A percentile compares a stretch with the other conserved stretches of the same genome.
phyloP scores from a whole-genome alignment of 2,888 invertebrate species.

The Ormyrus pomaceus region DNA sequence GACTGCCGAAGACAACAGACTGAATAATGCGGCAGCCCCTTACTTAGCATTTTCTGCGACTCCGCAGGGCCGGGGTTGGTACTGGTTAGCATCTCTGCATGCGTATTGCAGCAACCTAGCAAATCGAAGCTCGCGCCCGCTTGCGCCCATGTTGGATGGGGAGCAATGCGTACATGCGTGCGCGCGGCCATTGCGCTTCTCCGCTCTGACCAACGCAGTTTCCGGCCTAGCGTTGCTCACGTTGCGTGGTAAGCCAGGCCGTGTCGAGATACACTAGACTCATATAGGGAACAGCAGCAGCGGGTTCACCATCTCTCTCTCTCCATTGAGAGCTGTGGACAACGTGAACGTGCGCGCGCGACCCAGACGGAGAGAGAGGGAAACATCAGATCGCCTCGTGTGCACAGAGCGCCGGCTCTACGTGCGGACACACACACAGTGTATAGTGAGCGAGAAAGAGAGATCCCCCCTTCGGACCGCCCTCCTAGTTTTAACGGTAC shows the following conservation, averaged over 20 bases:
- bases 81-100: too few species aligned
- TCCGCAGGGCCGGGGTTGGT: too few species aligned
- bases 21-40: background rate
- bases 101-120: background rate
- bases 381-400: background rate
- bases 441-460: conserved; percentile 24
- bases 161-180: conserved; percentile 7
- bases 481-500: conserved; percentile 9
- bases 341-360: background rate
- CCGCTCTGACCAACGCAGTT: conserved; percentile 56
- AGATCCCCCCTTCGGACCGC: too few species aligned
- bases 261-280: background rate
- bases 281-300: conserved; percentile 12
- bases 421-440: conserved; percentile 57
- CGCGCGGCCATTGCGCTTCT: background rate
- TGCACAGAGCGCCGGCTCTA: background rate
- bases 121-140: background rate
- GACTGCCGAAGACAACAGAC: conserved; percentile 26
- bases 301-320: background rate
- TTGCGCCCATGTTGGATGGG: background rate
- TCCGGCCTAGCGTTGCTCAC: conserved; percentile 41
- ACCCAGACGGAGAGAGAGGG: conserved; percentile 28
- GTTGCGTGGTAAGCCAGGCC: too few species aligned
- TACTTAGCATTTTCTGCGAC: too few species aligned
- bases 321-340: background rate